phyloP scores from a whole-genome alignment of 2,113 vertebrate species.

The Vanacampus margaritifer region DNA sequence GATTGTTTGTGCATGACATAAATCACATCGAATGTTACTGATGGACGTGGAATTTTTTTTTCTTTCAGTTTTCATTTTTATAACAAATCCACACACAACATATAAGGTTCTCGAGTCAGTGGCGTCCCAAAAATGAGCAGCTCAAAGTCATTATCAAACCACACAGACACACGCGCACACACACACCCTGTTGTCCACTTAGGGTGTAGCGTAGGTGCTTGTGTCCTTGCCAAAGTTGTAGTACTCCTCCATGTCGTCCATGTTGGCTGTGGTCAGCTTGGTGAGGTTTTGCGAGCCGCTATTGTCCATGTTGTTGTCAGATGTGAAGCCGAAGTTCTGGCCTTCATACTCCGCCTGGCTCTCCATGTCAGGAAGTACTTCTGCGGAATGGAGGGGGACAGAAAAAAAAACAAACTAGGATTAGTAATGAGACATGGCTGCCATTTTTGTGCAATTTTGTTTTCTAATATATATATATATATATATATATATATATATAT shows the following conservation, averaged over 20 bases:
- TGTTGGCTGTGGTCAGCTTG: slow-evolving; percentile 84
- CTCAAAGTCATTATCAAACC: neutral
- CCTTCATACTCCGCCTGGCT: slow-evolving; percentile 86
- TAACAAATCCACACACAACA: slow-evolving; percentile 64
- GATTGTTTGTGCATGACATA: slow-evolving; percentile 48
- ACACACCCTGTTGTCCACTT: slow-evolving; percentile 27
- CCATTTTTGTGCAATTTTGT: neutral
- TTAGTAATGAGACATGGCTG: neutral
- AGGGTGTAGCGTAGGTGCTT: slow-evolving; percentile 69
- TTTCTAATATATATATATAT: no score
- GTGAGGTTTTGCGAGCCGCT: slow-evolving; percentile 77
- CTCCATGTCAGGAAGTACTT: slow-evolving; percentile 83
- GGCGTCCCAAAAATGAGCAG: slow-evolving; percentile 1
- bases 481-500: no score
- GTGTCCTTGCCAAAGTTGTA: slow-evolving; percentile 83
- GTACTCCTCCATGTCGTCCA: slow-evolving; percentile 92
- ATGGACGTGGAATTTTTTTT: slow-evolving; percentile 40
- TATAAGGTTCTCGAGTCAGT: slow-evolving; percentile 12
- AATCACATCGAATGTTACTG: slow-evolving; percentile 53
- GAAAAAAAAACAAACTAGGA: neutral
- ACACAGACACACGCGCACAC: neutral
- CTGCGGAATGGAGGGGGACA: slow-evolving; percentile 52
- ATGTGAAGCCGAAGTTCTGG: slow-evolving; percentile 81
- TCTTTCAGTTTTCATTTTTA: slow-evolving; percentile 24
- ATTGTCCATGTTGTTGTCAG: slow-evolving; percentile 73